Conservation (phyloP, 2,888 invertebrate genomes). For the Cosmia pyralina region DNA sequence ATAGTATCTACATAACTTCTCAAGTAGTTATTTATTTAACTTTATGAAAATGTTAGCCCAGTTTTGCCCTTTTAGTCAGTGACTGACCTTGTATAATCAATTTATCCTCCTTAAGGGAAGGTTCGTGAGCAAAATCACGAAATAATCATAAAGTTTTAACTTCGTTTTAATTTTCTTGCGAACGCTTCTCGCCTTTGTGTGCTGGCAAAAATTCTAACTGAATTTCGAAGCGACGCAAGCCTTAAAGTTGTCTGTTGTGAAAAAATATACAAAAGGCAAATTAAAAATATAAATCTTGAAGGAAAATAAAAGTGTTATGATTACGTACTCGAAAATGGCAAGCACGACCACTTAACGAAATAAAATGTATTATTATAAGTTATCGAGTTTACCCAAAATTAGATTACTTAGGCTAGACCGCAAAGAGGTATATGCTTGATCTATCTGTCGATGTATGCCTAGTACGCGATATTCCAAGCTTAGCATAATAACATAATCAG, state of each 20-base stretch:
- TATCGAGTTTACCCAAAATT: neutral
- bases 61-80: neutral
- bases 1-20: neutral
- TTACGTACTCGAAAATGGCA: neutral
- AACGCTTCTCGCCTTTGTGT: slow-evolving; percentile 48
- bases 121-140: slow-evolving; percentile 43
- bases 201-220: slow-evolving; percentile 41
- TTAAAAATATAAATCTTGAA: slow-evolving; percentile 20
- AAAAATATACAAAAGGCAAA: slow-evolving; percentile 47
- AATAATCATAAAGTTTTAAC: slow-evolving; percentile 67
- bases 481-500: too few species aligned
- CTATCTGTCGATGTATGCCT: neutral
- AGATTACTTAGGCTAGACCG: neutral
- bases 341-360: neutral
- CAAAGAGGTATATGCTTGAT: neutral
- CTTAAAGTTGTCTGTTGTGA: slow-evolving; percentile 40
- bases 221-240: slow-evolving; percentile 38
- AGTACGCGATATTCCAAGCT: neutral
- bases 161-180: slow-evolving; percentile 60
- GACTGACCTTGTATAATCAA: slow-evolving; percentile 25
- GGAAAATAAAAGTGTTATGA: slow-evolving; percentile 24
- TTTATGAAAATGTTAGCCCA: neutral
- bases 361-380: neutral
- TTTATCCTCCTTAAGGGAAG: slow-evolving; percentile 1
- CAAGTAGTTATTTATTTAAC: neutral